These are phyloP conservation scores for Cygnus olor DNA, from an alignment of 2,797 vertebrate genomes.

Conservation along the genomic window DNA sequence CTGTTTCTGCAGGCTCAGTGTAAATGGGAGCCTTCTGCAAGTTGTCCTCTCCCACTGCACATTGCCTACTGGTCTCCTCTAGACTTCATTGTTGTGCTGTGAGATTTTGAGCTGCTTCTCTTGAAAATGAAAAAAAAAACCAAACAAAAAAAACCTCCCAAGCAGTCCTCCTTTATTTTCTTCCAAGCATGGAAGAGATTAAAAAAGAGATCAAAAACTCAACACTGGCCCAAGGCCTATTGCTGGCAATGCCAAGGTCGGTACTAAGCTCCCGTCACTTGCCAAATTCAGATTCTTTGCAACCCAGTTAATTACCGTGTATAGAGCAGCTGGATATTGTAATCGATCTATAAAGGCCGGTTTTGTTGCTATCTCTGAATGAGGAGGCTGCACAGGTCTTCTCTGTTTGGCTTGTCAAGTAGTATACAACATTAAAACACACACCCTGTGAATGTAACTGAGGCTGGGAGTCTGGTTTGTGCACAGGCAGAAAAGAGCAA, in stretches of 20 bases:
- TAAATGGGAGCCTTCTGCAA: not conserved
- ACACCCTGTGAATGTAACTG: not conserved
- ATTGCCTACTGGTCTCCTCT: not conserved
- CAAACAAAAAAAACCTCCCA: not conserved
- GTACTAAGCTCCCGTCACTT: not conserved
- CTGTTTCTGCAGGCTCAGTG: not conserved
- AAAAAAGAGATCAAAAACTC: not conserved
- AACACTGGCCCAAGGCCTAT: not conserved
- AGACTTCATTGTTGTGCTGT: not conserved
- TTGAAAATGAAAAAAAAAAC: not conserved
- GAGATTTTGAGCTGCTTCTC: not conserved
- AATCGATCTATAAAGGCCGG: not conserved
- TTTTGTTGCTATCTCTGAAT: not conserved
- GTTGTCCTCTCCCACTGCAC: not conserved
- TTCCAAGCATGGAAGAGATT: not conserved
- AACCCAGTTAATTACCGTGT: not conserved
- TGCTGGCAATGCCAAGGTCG: not conserved
- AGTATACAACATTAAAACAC: not conserved
- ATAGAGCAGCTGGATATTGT: not conserved
- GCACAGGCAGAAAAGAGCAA: not conserved
- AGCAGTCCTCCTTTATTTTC: not conserved
- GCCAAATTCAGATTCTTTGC: not conserved
- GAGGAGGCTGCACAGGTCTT: not conserved
- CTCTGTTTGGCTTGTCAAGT: not conserved
- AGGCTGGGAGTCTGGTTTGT: not conserved